Percentiles rank a stretch among this genome's conserved stretches.
Evolutionary conservation across 2,888 invertebrate species (phyloP).

Genomic region (Trichogramma dendrolimi): DNA sequence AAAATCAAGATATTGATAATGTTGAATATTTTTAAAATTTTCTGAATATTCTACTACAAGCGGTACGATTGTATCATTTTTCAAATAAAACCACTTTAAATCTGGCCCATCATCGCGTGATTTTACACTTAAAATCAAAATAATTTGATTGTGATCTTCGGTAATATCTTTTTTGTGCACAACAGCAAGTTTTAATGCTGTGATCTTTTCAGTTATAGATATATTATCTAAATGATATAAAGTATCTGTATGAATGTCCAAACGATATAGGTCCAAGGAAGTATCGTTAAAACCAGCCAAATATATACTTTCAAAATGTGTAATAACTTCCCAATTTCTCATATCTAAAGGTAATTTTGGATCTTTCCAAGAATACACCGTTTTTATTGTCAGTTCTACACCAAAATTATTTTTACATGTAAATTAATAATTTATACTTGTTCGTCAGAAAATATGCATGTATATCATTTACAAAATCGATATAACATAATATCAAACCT

Average conservation of each 20-base stretch:
- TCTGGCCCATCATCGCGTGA: not conserved
- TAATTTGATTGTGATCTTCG: not conserved
- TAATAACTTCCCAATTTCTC: constrained; percentile 34
- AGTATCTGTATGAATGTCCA: constrained; percentile 21
- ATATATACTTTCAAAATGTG: constrained; percentile 27
- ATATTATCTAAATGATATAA: not conserved
- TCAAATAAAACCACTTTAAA: constrained; percentile 19
- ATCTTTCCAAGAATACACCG: constrained; percentile 16
- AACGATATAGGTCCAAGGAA: constrained; percentile 29
- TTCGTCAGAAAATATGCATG: not conserved
- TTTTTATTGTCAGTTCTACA: constrained; percentile 17
- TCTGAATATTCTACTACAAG: constrained; percentile 6
- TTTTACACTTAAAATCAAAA: constrained; percentile 15
- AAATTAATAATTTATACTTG: not conserved
- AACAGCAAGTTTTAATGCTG: constrained; percentile 35
- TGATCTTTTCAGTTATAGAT: constrained; percentile 26
- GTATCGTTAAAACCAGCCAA: constrained; percentile 28
- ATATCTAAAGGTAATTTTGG: constrained; percentile 20
- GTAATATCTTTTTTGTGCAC: not conserved
- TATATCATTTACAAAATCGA: not conserved
- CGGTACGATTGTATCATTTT: not conserved
- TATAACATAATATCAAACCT: constrained; percentile 42
- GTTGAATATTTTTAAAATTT: constrained; percentile 3
- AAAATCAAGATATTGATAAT: constrained; percentile 35
- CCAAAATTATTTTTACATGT: not conserved